Conservation (phyloP, 2,888 invertebrate species). For the Dioctria linearis region DNA sequence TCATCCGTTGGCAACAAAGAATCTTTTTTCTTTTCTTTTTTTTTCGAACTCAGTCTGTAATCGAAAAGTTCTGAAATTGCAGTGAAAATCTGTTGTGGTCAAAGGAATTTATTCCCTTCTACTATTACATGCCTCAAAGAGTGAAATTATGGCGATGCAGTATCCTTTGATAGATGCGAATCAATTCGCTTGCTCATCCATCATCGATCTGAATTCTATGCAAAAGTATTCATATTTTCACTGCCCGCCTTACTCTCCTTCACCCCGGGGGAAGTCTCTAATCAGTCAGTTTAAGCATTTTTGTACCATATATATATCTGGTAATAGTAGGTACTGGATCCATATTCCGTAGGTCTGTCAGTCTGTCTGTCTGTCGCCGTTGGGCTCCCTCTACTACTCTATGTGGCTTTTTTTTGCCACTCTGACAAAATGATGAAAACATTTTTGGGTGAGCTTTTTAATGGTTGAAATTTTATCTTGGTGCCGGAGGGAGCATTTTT, state of each 20-base stretch:
- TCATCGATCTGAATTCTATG: conserved; percentile 19
- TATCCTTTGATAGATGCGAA: conserved; percentile 17
- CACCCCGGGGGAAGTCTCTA: conserved; percentile 27
- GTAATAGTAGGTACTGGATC: too few species aligned
- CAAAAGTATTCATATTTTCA: conserved; percentile 42
- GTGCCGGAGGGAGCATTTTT: not conserved
- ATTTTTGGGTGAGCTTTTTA: conserved; percentile 12
- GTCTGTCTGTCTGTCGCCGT: too few species aligned
- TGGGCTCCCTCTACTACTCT: not conserved
- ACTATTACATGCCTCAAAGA: conserved; percentile 13
- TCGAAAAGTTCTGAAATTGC: too few species aligned
- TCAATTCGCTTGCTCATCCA: conserved; percentile 27
- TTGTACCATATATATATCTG: not conserved
- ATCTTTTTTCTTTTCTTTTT: too few species aligned
- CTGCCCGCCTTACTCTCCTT: not conserved
- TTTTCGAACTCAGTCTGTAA: too few species aligned
- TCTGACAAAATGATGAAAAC: not conserved
- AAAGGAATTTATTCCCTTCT: not conserved
- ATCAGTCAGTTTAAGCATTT: conserved; percentile 44
- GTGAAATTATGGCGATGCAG: conserved; percentile 16
- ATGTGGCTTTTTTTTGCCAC: not conserved
- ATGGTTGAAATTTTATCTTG: conserved; percentile 26
- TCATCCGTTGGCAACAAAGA: too few species aligned
- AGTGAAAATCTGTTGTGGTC: not conserved
- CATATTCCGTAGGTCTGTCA: too few species aligned